Evolutionary conservation across 2,888 invertebrate species (phyloP).

Genomic region (Drosophila maculinotata): DNA sequence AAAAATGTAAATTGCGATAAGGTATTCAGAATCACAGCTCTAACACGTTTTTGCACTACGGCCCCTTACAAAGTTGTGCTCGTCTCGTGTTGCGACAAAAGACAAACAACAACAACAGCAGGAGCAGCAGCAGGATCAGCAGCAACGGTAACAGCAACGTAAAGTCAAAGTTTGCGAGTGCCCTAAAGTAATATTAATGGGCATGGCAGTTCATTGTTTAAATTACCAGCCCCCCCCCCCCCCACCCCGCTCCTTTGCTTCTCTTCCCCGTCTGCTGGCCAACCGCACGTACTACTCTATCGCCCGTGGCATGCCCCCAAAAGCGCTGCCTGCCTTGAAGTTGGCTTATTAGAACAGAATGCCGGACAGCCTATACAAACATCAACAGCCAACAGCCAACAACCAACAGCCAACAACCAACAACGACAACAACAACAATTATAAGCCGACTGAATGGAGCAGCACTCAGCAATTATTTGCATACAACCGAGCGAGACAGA

Average conservation of each 20-base stretch:
- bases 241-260: not conserved
- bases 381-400: slow-evolving; percentile 35
- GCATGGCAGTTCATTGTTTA: slow-evolving; percentile 77
- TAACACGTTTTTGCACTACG: slow-evolving; percentile 23
- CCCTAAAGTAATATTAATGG: slow-evolving; percentile 76
- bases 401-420: no score
- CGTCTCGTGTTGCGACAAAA: slow-evolving; percentile 45
- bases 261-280: no score
- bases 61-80: slow-evolving; percentile 18
- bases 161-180: slow-evolving; percentile 70
- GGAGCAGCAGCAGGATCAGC: slow-evolving; percentile 4
- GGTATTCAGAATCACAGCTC: slow-evolving; percentile 36
- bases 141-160: no score
- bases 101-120: slow-evolving; percentile 34
- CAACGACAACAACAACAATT: slow-evolving; percentile 40
- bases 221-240: slow-evolving; percentile 49
- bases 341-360: slow-evolving; percentile 54
- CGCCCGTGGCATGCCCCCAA: slow-evolving; percentile 9
- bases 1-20: slow-evolving; percentile 29
- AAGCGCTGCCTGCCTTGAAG: slow-evolving; percentile 15
- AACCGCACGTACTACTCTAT: not conserved
- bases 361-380: slow-evolving; percentile 58
- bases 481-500: slow-evolving; percentile 54
- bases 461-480: slow-evolving; percentile 76
- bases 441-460: slow-evolving; percentile 49